phyloP scores from a whole-genome alignment of 2,888 invertebrate genomes.

The Brachycybe producta region DNA sequence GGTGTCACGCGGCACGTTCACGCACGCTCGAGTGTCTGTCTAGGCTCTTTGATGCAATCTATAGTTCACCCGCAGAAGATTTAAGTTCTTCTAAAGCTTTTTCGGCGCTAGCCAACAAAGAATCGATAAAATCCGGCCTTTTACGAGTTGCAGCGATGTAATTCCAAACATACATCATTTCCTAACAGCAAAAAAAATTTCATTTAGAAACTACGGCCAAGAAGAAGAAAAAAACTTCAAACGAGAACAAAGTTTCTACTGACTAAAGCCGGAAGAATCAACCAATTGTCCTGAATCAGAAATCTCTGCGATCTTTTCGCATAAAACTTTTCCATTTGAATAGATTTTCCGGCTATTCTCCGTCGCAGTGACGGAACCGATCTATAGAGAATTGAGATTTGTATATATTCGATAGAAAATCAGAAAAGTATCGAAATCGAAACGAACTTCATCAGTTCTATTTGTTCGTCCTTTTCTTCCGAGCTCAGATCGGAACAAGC shows the following conservation, averaged over 20 bases:
- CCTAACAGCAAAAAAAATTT: constrained; percentile 35
- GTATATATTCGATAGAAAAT: not conserved
- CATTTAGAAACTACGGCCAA: not conserved
- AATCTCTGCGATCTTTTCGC: constrained; percentile 72
- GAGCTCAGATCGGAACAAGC: constrained; percentile 41
- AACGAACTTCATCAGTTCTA: constrained; percentile 51
- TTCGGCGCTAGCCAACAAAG: constrained; percentile 1
- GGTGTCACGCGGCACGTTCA: too few relatives aligned
- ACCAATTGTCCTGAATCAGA: constrained; percentile 52
- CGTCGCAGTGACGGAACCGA: not conserved
- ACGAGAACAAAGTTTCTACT: constrained; percentile 20
- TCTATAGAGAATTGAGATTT: not conserved
- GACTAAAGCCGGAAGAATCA: constrained; percentile 64
- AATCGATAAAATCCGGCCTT: too few relatives aligned
- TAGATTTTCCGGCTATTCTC: constrained; percentile 78
- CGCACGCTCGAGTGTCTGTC: too few relatives aligned
- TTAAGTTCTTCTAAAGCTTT: not conserved
- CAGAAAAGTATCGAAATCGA: not conserved
- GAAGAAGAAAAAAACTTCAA: not conserved
- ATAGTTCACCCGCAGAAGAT: not conserved
- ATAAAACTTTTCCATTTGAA: constrained; percentile 94
- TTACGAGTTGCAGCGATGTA: too few relatives aligned
- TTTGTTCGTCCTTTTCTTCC: constrained; percentile 44
- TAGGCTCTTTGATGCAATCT: not conserved
- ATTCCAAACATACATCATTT: constrained; percentile 87